A percentile compares a stretch with the other conserved stretches of the same genome.
Conservation (phyloP, 2,888 invertebrate genomes). For the Allacma fusca region DNA sequence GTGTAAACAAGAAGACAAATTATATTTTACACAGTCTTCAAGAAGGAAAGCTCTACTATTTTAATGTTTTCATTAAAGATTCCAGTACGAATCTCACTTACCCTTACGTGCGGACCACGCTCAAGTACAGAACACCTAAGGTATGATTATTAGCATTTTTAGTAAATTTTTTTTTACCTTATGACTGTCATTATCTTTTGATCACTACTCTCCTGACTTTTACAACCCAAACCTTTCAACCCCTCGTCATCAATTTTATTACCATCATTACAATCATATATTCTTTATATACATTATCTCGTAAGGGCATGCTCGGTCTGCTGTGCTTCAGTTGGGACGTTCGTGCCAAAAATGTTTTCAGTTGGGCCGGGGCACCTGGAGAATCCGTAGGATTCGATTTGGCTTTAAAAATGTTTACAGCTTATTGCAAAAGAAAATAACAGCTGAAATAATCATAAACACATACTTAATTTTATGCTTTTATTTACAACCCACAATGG, state of each 20-base stretch:
- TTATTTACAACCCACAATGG: too few species aligned
- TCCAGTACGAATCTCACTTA: constrained; percentile 67
- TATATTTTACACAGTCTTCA: constrained; percentile 67
- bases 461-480: too few species aligned
- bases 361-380: too few species aligned
- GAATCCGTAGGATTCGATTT: too few species aligned
- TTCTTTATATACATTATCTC: too few species aligned
- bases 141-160: constrained; percentile 39
- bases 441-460: too few species aligned
- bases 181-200: neutral
- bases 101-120: constrained; percentile 66
- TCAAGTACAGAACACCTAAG: constrained; percentile 63
- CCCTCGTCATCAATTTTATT: neutral
- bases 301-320: neutral
- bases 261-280: neutral
- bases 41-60: constrained; percentile 67
- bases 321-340: too few species aligned
- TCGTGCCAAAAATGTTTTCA: too few species aligned
- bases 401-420: too few species aligned
- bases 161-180: neutral
- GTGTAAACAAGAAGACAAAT: constrained; percentile 67
- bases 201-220: neutral
- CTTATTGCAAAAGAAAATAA: too few species aligned
- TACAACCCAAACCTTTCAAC: neutral
- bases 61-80: constrained; percentile 69